Percentiles rank a stretch among this genome's conserved stretches.
phyloP scores from a whole-genome alignment of 2,797 vertebrate genomes.

The Siniperca undulata region DNA sequence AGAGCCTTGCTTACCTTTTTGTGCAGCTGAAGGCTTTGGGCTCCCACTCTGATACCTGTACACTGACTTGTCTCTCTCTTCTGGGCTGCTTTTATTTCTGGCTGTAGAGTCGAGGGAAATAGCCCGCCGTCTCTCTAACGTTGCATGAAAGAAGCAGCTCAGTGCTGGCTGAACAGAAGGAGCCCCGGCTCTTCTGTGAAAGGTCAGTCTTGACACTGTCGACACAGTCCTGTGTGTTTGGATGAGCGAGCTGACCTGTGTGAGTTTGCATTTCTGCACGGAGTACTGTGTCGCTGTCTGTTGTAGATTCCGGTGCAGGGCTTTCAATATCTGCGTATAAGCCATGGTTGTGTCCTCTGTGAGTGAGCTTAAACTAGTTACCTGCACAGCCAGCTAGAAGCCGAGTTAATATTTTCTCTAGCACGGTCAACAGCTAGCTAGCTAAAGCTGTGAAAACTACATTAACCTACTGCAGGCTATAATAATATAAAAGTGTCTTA shows the following conservation, averaged over 20 bases:
- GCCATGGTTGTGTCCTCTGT: slow-evolving; percentile 63
- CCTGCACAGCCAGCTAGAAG: neutral
- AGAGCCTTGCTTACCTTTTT: slow-evolving; percentile 86
- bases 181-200: neutral
- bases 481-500: neutral
- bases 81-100: slow-evolving; percentile 64
- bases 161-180: neutral
- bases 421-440: neutral
- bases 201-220: neutral
- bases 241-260: slow-evolving; percentile 15
- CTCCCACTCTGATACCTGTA: slow-evolving; percentile 71
- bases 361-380: neutral
- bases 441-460: neutral
- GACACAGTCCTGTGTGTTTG: slow-evolving; percentile 34
- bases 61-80: slow-evolving; percentile 76
- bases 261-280: slow-evolving; percentile 44
- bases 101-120: slow-evolving; percentile 53
- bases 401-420: neutral
- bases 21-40: slow-evolving; percentile 79
- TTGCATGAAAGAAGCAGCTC: slow-evolving; percentile 15
- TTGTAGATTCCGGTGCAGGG: slow-evolving; percentile 49
- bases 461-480: too few relatives aligned
- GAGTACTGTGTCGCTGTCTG: slow-evolving; percentile 41
- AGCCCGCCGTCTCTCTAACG: slow-evolving; percentile 29
- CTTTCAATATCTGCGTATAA: slow-evolving; percentile 72